Base-by-base conservation (phyloP, 2,113 vertebrate species). In the Notothenia rossii region DNA sequence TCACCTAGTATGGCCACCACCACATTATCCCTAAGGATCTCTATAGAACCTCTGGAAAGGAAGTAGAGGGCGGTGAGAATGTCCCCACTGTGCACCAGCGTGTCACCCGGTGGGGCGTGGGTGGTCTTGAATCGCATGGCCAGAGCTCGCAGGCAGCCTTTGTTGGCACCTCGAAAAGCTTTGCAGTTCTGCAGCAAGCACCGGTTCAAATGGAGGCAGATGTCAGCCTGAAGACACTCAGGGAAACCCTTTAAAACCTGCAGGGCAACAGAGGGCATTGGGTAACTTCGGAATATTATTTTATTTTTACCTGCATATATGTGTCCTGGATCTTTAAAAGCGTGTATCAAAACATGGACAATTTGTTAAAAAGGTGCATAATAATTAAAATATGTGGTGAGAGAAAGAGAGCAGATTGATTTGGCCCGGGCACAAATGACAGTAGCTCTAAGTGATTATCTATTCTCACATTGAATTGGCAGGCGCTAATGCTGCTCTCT, bases 181-280 rank as follows among this genome's bases (percentile, higher is more conserved):
- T 95, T 97, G 91, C 98, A 99, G 95, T 98, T 96, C 91, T 99
- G 96, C 48, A 99, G 94, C 81, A 99, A 94, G 0, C 92, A 96
- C 59, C 98, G 96, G 95, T 99, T 98, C 89, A 99, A 90, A 83
- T 99, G 98, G 59, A 99, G 96, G 89, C 98, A 99, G 94, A 99
- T 99, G 87, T 99, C 98, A 0, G 98, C 98, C 92, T 99, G 98
- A 79, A 99, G 95, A 91, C 98, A 99, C 94, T 99, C 98, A 0
- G 98, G 98, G 88, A 99, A 99, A 18, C 98, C 98, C 88, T 99
- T 99, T 89, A 99, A 90, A 83, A 99, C 98, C 98, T 99, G 84
- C 66, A 66, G 25, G 92, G 0, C 50, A 10, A 72, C 55, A 65
- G 56, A 79, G 76, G 4, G 0, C 43, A 62, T 0, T 4, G 4